Base-by-base conservation (phyloP, 2,888 invertebrate species). In the Apocheima hispidaria region DNA sequence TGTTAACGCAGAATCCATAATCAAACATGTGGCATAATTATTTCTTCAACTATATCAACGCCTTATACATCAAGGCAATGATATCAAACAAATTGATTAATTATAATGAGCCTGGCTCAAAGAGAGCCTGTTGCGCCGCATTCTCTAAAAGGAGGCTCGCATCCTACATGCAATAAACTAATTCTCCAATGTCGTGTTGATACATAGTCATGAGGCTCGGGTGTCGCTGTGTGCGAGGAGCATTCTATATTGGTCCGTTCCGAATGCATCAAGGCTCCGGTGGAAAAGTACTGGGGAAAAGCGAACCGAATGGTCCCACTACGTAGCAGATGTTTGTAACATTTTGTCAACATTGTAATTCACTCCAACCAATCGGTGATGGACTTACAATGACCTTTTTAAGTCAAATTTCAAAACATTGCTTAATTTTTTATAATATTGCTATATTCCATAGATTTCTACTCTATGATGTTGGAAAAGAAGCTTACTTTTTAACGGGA, bases 261-360 rank as follows among this genome's bases (percentile, higher is more conserved):
- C 69, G 63, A 78, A 73, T 76, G 71, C 74, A 71, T 66, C 75
- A 77, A 80, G 79, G 75, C 72, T 79, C 71, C 69, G 71, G 82
- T 83, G 88, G 90, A 89, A 89, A 88, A 87, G 78, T 88, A 89
- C 90, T 83, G 82, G 79, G 81, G 81, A 86, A 87, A 84, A 83
- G 79, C 81, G 71, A 66, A 73, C 78, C 74, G 72, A 78, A 73
- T 73, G 71, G 72, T 68, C 68, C 59, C 66, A 59, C 63, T 65
- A 65, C 62, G 58, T 30, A 65, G 18, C 81, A 84, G 84, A 18
- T 33, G 70, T 72, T 35, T 57, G 44, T 61, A 86, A 88, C 86
- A 77, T 80, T 86, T 85, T 77, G 26, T 71, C 41, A 44, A 54
- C 28, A 14, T 35, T 53, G 30, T 38, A 43, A 50, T 35, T 41